Percentiles rank a stretch among this genome's conserved stretches.
phyloP scores from a whole-genome alignment of 2,113 vertebrate genomes.

The Pseudonaja textilis region DNA sequence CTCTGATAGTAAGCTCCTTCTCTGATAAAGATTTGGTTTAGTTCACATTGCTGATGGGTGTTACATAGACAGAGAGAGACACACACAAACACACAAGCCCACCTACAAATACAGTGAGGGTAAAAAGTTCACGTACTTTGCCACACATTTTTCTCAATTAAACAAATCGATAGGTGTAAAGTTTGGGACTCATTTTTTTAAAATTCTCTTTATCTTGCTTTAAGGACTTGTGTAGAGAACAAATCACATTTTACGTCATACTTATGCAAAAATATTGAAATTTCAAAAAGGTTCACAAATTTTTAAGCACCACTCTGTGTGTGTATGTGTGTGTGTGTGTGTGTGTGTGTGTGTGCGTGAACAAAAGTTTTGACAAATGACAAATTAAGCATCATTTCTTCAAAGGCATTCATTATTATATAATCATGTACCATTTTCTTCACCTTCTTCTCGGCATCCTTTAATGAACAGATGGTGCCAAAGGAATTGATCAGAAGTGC shows the following conservation, averaged over 20 bases:
- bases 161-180: not conserved
- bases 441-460: constrained; percentile 5
- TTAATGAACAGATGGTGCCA: constrained; percentile 22
- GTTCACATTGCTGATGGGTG: not conserved
- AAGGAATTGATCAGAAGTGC: constrained; percentile 16
- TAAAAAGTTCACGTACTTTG: not conserved
- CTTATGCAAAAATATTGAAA: not conserved
- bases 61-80: not conserved
- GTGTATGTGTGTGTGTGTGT: not conserved
- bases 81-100: not conserved
- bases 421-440: constrained; percentile 14
- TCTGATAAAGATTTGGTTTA: not conserved
- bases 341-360: not conserved
- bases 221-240: not conserved
- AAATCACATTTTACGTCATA: not conserved
- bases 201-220: not conserved
- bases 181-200: not conserved
- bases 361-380: constrained; percentile 4
- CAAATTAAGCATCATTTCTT: constrained; percentile 15
- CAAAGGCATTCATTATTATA: constrained; percentile 6
- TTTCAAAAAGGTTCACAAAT: not conserved
- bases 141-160: not conserved
- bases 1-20: not conserved
- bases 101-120: not conserved
- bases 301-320: not conserved